Conservation (phyloP, 2,113 vertebrate genomes). For the Oncorhynchus gorbuscha region DNA sequence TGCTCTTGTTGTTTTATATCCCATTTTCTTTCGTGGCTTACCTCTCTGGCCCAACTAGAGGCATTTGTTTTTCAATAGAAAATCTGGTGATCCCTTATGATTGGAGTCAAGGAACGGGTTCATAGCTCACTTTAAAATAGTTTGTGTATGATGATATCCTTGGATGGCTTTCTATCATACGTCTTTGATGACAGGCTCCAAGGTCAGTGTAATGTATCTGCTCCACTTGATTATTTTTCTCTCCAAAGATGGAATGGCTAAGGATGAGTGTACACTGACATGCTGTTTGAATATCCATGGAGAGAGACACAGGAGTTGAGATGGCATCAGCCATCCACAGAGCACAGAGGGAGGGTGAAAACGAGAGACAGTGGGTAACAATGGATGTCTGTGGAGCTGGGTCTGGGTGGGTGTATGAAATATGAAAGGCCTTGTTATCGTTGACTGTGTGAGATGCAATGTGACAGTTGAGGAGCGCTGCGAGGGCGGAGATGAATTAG, state of each 20-base stretch:
- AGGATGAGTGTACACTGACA: neutral
- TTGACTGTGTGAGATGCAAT: slow-evolving; percentile 72
- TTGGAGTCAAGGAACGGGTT: neutral
- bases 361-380: slow-evolving; percentile 35
- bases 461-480: slow-evolving; percentile 74
- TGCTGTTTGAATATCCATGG: neutral
- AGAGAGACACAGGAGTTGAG: slow-evolving; percentile 8
- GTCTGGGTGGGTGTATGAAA: slow-evolving; percentile 60
- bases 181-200: neutral
- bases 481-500: slow-evolving; percentile 74
- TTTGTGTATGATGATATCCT: neutral
- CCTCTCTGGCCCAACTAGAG: neutral
- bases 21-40: slow-evolving; percentile 3
- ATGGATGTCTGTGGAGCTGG: slow-evolving; percentile 44
- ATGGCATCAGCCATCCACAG: slow-evolving; percentile 14
- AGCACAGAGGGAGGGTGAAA: slow-evolving; percentile 24
- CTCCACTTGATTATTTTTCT: neutral
- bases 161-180: neutral
- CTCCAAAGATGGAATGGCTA: neutral
- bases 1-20: slow-evolving; percentile 39
- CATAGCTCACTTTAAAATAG: neutral
- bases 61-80: neutral
- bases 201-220: neutral
- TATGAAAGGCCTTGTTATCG: slow-evolving; percentile 69
- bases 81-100: neutral